phyloP scores from a whole-genome alignment of 2,888 invertebrate species.

The Ceraclea dissimilis region DNA sequence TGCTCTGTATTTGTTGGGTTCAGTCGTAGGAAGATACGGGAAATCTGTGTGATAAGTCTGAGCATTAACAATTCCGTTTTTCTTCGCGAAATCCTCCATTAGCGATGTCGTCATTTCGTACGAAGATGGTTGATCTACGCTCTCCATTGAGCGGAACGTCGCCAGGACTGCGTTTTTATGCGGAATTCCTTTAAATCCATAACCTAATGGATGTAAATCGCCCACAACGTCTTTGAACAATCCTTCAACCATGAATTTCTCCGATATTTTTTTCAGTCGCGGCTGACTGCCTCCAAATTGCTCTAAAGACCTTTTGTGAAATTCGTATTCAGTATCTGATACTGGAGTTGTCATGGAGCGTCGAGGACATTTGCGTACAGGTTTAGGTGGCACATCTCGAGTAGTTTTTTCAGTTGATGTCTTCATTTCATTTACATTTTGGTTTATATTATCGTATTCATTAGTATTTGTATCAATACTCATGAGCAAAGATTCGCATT shows the following conservation, averaged over 20 bases:
- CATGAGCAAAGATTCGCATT: slow-evolving; percentile 37
- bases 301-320: slow-evolving; percentile 10
- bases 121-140: slow-evolving; percentile 37
- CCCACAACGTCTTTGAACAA: slow-evolving; percentile 42
- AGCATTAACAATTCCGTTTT: slow-evolving; percentile 37
- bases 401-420: background rate
- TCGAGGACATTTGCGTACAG: slow-evolving; percentile 5
- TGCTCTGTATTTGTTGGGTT: slow-evolving; percentile 44
- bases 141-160: slow-evolving; percentile 47
- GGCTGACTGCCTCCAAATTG: slow-evolving; percentile 3
- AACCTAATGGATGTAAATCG: slow-evolving; percentile 42
- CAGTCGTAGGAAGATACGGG: slow-evolving; percentile 45
- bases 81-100: slow-evolving; percentile 36
- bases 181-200: slow-evolving; percentile 47
- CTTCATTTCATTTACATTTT: slow-evolving; percentile 2
- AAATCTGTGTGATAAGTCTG: slow-evolving; percentile 45
- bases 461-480: background rate
- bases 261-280: slow-evolving; percentile 44
- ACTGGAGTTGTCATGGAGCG: slow-evolving; percentile 24
- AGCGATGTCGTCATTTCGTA: slow-evolving; percentile 41
- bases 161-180: slow-evolving; percentile 48
- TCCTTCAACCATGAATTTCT: slow-evolving; percentile 47
- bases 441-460: background rate
- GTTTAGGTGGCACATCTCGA: background rate
- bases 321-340: slow-evolving; percentile 24